Evolutionary conservation across 2,888 invertebrate species (phyloP).

Genomic region (Dichetophora obliterata): DNA sequence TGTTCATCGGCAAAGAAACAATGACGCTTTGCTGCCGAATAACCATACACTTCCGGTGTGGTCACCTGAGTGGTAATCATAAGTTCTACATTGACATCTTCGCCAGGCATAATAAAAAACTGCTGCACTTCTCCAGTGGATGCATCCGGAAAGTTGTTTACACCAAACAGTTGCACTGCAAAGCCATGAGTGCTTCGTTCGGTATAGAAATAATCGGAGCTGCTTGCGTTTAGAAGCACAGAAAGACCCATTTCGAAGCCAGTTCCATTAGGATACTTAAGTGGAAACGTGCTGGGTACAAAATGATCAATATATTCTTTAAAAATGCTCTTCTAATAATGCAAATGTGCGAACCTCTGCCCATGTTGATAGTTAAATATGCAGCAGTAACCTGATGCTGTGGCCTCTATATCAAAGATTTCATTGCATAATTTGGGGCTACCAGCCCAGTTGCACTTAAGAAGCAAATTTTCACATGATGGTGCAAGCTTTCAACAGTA

Average conservation of each 20-base stretch:
- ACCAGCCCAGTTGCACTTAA: slow-evolving; percentile 54
- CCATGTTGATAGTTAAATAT: slow-evolving; percentile 53
- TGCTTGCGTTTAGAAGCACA: slow-evolving; percentile 56
- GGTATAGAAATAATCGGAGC: slow-evolving; percentile 54
- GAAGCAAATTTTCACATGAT: slow-evolving; percentile 55
- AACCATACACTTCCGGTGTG: slow-evolving; percentile 47
- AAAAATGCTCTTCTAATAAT: neutral
- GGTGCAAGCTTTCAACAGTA: slow-evolving; percentile 53
- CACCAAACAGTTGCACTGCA: slow-evolving; percentile 55
- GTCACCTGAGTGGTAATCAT: slow-evolving; percentile 48
- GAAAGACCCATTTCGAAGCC: slow-evolving; percentile 50
- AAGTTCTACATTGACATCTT: slow-evolving; percentile 49
- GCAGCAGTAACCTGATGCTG: slow-evolving; percentile 57
- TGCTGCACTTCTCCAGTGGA: slow-evolving; percentile 48
- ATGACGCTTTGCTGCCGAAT: slow-evolving; percentile 51
- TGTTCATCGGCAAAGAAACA: slow-evolving; percentile 59
- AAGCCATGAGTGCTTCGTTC: slow-evolving; percentile 51
- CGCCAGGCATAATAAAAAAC: slow-evolving; percentile 51
- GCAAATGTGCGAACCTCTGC: neutral
- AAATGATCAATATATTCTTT: neutral
- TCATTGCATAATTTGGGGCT: slow-evolving; percentile 49
- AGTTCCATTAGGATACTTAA: slow-evolving; percentile 38
- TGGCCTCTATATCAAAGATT: slow-evolving; percentile 51
- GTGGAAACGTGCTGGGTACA: neutral
- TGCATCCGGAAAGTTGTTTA: slow-evolving; percentile 50